phyloP scores from a whole-genome alignment of 2,113 vertebrate genomes.

The Motacilla tschutschensis region DNA sequence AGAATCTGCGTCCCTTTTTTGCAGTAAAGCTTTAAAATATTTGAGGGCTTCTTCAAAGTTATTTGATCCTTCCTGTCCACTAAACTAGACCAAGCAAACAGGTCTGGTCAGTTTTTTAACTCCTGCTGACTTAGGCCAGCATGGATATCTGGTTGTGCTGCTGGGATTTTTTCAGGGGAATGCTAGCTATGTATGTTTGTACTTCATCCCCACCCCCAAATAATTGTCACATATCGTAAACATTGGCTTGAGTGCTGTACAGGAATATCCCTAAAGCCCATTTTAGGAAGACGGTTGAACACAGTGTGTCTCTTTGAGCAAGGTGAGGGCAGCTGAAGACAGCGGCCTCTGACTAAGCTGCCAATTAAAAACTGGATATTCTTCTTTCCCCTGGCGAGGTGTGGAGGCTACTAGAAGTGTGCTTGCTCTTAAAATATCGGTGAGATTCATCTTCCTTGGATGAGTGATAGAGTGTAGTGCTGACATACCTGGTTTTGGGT shows the following conservation, averaged over 20 bases:
- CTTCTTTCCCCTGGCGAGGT: slow-evolving; percentile 8
- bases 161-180: background rate
- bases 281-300: background rate
- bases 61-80: background rate
- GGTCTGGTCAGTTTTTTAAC: background rate
- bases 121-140: background rate
- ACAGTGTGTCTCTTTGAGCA: background rate
- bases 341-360: slow-evolving; percentile 23
- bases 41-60: background rate
- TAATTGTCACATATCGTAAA: background rate
- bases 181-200: background rate
- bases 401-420: background rate
- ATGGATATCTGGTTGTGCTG: background rate
- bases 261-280: background rate
- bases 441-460: background rate
- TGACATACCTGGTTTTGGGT: background rate
- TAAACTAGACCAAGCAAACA: background rate
- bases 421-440: slow-evolving; percentile 11
- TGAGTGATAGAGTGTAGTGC: background rate
- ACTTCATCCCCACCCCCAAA: background rate
- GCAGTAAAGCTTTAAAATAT: background rate
- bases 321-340: slow-evolving; percentile 22
- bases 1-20: background rate
- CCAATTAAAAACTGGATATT: slow-evolving; percentile 62
- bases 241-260: background rate